Evolutionary conservation across 92 coral and sea anemone species (phyloP).

Genomic region (Actinernus sp.): DNA sequence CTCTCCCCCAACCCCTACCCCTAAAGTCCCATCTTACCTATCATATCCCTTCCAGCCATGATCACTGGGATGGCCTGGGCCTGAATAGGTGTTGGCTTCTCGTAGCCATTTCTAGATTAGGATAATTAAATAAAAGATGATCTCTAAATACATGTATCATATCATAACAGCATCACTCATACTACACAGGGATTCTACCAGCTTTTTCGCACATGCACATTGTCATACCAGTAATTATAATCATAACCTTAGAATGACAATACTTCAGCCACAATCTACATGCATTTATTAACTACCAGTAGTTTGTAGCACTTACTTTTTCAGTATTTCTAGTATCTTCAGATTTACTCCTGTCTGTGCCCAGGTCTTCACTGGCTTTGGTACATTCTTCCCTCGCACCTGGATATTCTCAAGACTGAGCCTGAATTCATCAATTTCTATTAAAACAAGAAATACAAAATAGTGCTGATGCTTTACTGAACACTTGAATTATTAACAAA

Average conservation of each 20-base stretch:
- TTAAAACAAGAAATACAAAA: background rate
- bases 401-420: slow-evolving; percentile 84
- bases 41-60: slow-evolving; percentile 98
- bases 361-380: slow-evolving; percentile 97
- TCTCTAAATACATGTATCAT: background rate
- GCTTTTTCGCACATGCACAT: too few species aligned
- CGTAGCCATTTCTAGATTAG: slow-evolving; percentile 80
- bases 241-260: too few species aligned
- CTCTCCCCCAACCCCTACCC: too few species aligned
- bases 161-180: too few species aligned
- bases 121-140: background rate
- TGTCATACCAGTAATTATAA: too few species aligned
- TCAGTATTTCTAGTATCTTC: slow-evolving; percentile 89
- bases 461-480: too few species aligned
- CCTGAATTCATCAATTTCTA: slow-evolving; percentile 82
- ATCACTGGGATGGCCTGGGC: slow-evolving; percentile 93
- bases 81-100: slow-evolving; percentile 98
- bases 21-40: slow-evolving; percentile 90
- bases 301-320: slow-evolving; percentile 72
- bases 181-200: too few species aligned
- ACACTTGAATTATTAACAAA: too few species aligned
- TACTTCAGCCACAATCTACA: too few species aligned
- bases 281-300: too few species aligned
- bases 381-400: slow-evolving; percentile 92
- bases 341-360: slow-evolving; percentile 97